These are phyloP conservation scores for Oscheius sp. DNA, from an alignment of 2,888 invertebrate genomes.

Conservation along the genomic window DNA sequence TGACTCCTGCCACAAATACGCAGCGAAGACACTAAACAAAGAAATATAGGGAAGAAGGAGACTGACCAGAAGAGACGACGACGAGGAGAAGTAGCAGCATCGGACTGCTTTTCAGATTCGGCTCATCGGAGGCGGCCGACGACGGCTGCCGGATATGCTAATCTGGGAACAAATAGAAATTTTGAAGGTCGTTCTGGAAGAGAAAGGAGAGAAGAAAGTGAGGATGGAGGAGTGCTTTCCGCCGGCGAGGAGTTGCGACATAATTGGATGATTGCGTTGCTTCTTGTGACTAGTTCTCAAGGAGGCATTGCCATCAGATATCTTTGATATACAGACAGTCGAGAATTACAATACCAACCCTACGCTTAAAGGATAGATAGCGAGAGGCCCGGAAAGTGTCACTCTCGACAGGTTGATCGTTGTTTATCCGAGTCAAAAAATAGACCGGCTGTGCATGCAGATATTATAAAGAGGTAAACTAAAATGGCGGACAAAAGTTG, in stretches of 20 bases:
- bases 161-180: slow-evolving; percentile 14
- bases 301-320: slow-evolving; percentile 11
- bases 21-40: slow-evolving; percentile 8
- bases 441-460: too few relatives aligned
- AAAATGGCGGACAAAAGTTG: slow-evolving; percentile 8
- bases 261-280: slow-evolving; percentile 39
- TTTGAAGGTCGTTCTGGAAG: slow-evolving; percentile 20
- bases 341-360: background rate
- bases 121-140: slow-evolving; percentile 22
- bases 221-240: slow-evolving; percentile 30
- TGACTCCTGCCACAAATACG: slow-evolving; percentile 28
- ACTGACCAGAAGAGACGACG: slow-evolving; percentile 6
- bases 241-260: slow-evolving; percentile 34
- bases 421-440: too few relatives aligned
- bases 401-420: too few relatives aligned
- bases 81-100: slow-evolving; percentile 22
- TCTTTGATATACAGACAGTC: too few relatives aligned
- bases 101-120: slow-evolving; percentile 13
- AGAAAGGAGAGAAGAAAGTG: background rate
- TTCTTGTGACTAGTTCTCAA: slow-evolving; percentile 37
- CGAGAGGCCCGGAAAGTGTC: background rate
- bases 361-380: background rate
- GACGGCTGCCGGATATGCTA: slow-evolving; percentile 28
- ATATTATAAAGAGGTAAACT: too few relatives aligned
- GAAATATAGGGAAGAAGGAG: background rate